A percentile compares a stretch with the other conserved stretches of the same genome.
Conservation (phyloP, 2,113 vertebrate species). For the Corythaeola cristata region DNA sequence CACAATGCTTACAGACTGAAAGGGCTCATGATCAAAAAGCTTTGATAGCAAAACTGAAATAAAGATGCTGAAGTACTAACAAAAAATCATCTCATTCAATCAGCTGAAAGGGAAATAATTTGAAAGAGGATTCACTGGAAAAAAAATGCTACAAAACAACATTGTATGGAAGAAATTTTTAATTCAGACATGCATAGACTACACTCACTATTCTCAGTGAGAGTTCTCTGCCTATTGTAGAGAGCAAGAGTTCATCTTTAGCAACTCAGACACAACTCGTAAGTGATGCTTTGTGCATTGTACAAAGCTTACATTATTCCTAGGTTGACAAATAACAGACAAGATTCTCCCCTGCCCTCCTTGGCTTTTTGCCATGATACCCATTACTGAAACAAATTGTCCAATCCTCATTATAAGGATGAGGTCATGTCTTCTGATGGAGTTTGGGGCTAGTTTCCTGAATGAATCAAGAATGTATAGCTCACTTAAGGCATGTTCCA, state of each 20-base stretch:
- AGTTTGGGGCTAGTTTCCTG: not conserved
- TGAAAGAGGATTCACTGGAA: not conserved
- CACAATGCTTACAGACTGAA: not conserved
- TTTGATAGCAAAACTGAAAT: not conserved
- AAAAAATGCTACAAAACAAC: not conserved
- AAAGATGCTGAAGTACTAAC: not conserved
- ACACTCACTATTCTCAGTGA: not conserved
- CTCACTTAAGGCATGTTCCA: not conserved
- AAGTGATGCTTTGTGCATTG: not conserved
- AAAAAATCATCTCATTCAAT: not conserved
- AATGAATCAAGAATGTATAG: not conserved
- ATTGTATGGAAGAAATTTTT: not conserved
- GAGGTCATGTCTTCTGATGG: conserved; percentile 40
- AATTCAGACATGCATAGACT: not conserved
- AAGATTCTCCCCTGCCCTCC: not conserved
- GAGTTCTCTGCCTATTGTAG: not conserved
- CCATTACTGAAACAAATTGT: conserved; percentile 52
- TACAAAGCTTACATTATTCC: conserved; percentile 44
- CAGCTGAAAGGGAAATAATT: not conserved
- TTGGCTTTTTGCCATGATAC: conserved; percentile 41
- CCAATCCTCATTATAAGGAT: not conserved
- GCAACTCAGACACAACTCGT: not conserved
- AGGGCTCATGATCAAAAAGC: not conserved
- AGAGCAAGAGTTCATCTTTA: not conserved
- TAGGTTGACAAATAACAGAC: not conserved